Evolutionary conservation across 2,797 vertebrate genomes (phyloP), one percentile per base, ranked within the genome.

Genomic region (Anabas testudineus): DNA sequence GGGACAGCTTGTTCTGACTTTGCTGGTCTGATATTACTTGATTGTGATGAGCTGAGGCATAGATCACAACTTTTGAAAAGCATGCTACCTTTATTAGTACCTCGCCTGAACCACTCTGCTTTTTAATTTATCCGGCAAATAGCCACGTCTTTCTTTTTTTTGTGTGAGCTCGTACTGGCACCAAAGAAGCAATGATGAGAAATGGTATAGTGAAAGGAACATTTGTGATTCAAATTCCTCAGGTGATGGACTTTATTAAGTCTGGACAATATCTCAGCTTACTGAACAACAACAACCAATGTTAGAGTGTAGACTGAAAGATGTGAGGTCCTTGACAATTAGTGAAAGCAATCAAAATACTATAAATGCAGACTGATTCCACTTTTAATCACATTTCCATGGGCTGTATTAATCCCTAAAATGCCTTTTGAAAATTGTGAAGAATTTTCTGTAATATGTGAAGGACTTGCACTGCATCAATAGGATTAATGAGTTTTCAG

Each of bases 371-470:
- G 47, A 70, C 63, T 55, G 13, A 53, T 43, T 69, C 22, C 30
- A 18, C 15, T 64, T 57, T 67, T 73, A 61, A 81, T 73, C 56
- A 16, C 16, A 24, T n/a, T 43, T 46, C 45, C n/a, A 7, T n/a
- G 3, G 28, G 2, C 16, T 73, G 30, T 22, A 4, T 82, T 63
- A 26, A 74, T 73, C 42, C 42, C 16, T 56, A 36, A 63, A 65
- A 58, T 59, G 21, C 24, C 42, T 69, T 18, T 36, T 43, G 14
- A 24, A 2, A 28, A 37, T 28, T 57, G 7, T 39, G 37, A 66
- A 49, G 45, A 41, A 69, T 19, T 6, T 41, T 2, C 58, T 45
- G 41, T 34, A 32, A 36, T 48, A 24, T 19, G 7, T 0, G 12
- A 3, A 52, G 21, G 21, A 32, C 34, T 55, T 60, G 18, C 7